phyloP scores from a whole-genome alignment of 2,797 vertebrate species.

The Calcarius lapponicus region DNA sequence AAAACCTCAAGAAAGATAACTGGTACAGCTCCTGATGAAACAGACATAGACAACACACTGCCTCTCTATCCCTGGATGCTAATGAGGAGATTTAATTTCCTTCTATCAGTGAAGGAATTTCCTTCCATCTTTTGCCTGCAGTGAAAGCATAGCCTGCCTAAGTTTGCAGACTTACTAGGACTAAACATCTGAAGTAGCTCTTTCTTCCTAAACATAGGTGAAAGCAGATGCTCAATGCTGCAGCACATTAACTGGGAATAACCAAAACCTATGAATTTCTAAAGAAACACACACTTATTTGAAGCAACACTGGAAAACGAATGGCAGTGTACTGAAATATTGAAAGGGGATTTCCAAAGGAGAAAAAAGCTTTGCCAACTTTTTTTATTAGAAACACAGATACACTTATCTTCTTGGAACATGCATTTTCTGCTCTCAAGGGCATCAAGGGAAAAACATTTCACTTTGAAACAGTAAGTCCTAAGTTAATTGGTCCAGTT shows the following conservation, averaged over 20 bases:
- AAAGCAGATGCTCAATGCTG: not conserved
- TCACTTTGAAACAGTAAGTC: not conserved
- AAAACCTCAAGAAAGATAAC: not conserved
- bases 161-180: not conserved
- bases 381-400: not conserved
- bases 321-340: not conserved
- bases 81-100: not conserved
- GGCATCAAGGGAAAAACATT: not conserved
- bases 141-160: not conserved
- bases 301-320: not conserved
- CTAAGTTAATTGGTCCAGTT: not conserved
- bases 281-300: not conserved
- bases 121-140: not conserved
- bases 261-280: not conserved
- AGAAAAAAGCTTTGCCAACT: not conserved
- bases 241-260: not conserved
- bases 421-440: not conserved
- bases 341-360: not conserved
- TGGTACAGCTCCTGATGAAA: not conserved
- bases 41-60: fast-evolving
- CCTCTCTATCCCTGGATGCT: not conserved
- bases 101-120: not conserved
- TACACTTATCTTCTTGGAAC: not conserved
- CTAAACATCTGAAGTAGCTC: not conserved
- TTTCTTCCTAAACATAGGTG: not conserved